A percentile compares a stretch with the other conserved stretches of the same genome.
phyloP scores from a whole-genome alignment of 2,888 invertebrate species.

The Lycaena phlaeas region DNA sequence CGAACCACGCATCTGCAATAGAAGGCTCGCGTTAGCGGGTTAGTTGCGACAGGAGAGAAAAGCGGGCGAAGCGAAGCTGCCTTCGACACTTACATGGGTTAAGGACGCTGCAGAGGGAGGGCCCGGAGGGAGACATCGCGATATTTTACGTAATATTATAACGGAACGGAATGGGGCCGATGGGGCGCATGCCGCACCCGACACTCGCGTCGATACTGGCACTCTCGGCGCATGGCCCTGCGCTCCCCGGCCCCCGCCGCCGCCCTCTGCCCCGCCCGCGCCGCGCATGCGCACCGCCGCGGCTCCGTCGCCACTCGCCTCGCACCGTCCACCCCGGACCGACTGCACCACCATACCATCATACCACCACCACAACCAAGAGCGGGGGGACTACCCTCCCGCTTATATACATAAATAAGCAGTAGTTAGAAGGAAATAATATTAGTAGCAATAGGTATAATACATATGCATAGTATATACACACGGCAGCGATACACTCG shows the following conservation, averaged over 20 bases:
- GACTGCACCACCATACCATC: conserved; percentile 18
- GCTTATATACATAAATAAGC: neutral
- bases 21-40: conserved; percentile 73
- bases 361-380: conserved; percentile 11
- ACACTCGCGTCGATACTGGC: conserved; percentile 72
- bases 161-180: conserved; percentile 42
- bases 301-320: conserved; percentile 23
- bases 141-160: conserved; percentile 61
- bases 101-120: conserved; percentile 66
- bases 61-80: conserved; percentile 33
- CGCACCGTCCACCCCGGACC: conserved; percentile 22
- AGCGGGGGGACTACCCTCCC: conserved; percentile 8
- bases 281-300: conserved; percentile 27
- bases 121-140: conserved; percentile 60
- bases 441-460: neutral
- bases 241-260: conserved; percentile 26
- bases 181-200: conserved; percentile 63
- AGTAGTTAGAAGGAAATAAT: neutral
- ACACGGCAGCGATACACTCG: neutral
- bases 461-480: too few species aligned
- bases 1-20: conserved; percentile 95
- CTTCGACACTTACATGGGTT: conserved; percentile 54
- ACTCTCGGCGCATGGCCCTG: conserved; percentile 43
- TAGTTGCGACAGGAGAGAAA: conserved; percentile 64
- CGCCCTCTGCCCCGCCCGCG: conserved; percentile 24